These are phyloP conservation scores for Tuberolachnus salignus DNA, from an alignment of 2,888 invertebrate species.

Conservation along the genomic window DNA sequence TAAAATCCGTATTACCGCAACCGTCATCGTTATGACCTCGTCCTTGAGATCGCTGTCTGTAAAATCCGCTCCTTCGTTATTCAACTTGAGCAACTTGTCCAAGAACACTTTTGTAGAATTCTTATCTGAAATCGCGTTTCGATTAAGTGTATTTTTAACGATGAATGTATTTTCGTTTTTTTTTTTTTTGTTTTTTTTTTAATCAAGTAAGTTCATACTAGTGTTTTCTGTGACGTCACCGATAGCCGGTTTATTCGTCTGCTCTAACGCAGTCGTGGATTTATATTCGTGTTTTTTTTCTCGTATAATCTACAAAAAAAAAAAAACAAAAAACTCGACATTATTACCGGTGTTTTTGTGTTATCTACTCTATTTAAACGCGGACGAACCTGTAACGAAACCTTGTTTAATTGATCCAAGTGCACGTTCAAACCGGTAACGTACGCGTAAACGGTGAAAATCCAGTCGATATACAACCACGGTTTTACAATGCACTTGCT, in stretches of 20 bases:
- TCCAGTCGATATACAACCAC: slow-evolving; percentile 58
- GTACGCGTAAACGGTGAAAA: slow-evolving; percentile 57
- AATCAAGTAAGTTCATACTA: too few relatives aligned
- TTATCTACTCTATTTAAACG: too few relatives aligned
- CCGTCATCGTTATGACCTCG: slow-evolving; percentile 59
- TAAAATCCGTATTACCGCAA: slow-evolving; percentile 57
- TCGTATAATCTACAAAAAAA: slow-evolving; percentile 19
- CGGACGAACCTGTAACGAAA: slow-evolving; percentile 22
- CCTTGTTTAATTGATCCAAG: slow-evolving; percentile 5
- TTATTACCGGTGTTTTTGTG: too few relatives aligned
- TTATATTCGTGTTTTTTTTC: slow-evolving; percentile 8
- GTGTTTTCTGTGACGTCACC: background rate
- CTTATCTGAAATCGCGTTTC: slow-evolving; percentile 6
- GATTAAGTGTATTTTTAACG: too few relatives aligned
- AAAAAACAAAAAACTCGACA: background rate
- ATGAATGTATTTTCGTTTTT: too few relatives aligned
- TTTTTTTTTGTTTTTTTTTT: too few relatives aligned
- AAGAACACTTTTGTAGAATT: slow-evolving; percentile 58
- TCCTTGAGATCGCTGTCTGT: slow-evolving; percentile 58
- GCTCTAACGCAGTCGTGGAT: background rate
- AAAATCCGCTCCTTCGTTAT: slow-evolving; percentile 58
- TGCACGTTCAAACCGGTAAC: slow-evolving; percentile 55
- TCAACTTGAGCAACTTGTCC: slow-evolving; percentile 59
- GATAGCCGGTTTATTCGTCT: background rate
- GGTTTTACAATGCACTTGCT: slow-evolving; percentile 59